Evolutionary conservation across 2,888 invertebrate species (phyloP).

Genomic region (Plebejus melissa): DNA sequence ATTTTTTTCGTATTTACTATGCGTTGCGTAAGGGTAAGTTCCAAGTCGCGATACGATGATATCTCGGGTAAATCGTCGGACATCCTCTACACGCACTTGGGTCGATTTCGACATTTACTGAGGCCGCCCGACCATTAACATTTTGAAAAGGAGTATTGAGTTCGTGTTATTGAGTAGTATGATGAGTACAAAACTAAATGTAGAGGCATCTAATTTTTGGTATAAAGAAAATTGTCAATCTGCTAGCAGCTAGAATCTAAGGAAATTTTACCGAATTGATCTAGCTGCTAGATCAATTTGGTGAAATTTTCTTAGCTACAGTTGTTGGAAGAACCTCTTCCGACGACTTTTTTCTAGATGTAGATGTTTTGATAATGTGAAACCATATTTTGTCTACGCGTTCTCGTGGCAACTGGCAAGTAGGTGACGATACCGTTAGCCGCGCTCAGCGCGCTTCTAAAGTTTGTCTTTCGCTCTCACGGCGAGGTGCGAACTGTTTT

Average conservation of each 20-base stretch:
- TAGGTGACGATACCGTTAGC: conserved; percentile 39
- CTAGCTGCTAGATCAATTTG: background rate
- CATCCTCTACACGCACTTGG: background rate
- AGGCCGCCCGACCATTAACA: background rate
- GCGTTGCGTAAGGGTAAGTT: background rate
- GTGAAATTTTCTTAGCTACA: background rate
- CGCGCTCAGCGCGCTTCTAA: conserved; percentile 55
- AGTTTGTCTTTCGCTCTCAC: conserved; percentile 74
- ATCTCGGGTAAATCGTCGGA: conserved; percentile 6
- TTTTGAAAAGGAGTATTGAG: background rate
- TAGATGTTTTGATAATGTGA: background rate
- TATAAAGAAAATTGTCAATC: background rate
- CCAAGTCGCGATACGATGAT: background rate
- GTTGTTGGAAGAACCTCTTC: background rate
- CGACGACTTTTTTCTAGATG: background rate
- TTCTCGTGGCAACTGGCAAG: conserved; percentile 23
- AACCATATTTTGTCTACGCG: background rate
- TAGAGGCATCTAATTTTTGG: background rate
- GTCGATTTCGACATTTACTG: background rate
- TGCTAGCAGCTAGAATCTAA: no score
- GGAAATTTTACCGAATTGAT: no score
- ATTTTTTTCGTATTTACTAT: background rate
- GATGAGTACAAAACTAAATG: background rate
- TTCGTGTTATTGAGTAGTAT: background rate
- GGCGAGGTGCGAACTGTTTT: conserved; percentile 31